Evolutionary conservation across 2,113 vertebrate genomes (phyloP).

Genomic region (Nannospalax galili): DNA sequence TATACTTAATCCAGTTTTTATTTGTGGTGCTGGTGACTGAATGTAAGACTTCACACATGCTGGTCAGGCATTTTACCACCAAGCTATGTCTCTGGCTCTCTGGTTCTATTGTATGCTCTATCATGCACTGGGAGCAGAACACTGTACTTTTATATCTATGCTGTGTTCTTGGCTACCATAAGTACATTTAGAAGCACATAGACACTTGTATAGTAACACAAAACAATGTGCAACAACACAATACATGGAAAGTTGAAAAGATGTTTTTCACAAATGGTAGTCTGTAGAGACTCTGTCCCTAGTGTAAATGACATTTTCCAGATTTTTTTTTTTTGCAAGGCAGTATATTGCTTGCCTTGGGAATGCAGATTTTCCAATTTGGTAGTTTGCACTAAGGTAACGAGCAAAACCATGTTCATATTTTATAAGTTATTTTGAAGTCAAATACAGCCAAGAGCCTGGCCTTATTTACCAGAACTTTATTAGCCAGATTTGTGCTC

Average conservation of each 20-base stretch:
- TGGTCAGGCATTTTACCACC: neutral
- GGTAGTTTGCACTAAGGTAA: neutral
- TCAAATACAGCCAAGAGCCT: neutral
- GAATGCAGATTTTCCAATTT: constrained; percentile 28
- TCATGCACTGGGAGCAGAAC: neutral
- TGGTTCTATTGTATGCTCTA: neutral
- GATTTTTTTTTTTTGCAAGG: neutral
- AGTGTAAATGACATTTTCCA: constrained; percentile 3
- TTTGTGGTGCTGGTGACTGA: neutral
- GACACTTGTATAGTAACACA: neutral
- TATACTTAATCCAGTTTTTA: neutral
- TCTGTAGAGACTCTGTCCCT: neutral
- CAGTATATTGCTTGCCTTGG: constrained; percentile 35
- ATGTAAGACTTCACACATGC: neutral
- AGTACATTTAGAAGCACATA: neutral
- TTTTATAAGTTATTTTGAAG: neutral
- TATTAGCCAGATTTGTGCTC: neutral
- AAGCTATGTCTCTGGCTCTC: neutral
- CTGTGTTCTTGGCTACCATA: neutral
- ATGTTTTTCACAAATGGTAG: neutral
- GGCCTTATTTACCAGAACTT: neutral
- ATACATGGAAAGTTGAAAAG: neutral
- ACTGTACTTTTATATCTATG: neutral
- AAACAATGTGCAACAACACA: neutral
- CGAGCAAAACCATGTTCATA: neutral